Evolutionary conservation across 2,797 vertebrate genomes (phyloP).

Genomic region (Psittacula echo): DNA sequence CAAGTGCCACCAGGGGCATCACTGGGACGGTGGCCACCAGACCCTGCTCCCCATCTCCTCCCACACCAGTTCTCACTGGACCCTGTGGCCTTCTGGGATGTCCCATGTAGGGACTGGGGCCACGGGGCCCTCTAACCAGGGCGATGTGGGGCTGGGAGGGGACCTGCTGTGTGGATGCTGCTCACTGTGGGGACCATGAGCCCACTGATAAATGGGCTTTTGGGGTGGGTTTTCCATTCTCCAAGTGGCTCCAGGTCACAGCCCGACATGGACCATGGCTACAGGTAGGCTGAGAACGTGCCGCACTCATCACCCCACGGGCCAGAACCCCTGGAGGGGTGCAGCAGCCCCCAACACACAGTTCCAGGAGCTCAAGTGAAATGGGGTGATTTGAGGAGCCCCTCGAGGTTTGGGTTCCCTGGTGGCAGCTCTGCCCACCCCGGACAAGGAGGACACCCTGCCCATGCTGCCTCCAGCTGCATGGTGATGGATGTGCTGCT

Average conservation of each 20-base stretch:
- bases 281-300: background rate
- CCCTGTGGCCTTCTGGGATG: background rate
- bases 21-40: rapidly evolving
- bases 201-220: background rate
- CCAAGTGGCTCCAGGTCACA: background rate
- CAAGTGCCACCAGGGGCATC: background rate
- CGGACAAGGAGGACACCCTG: rapidly evolving
- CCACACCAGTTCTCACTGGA: background rate
- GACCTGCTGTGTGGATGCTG: background rate
- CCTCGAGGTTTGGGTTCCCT: rapidly evolving
- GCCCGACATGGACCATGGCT: background rate
- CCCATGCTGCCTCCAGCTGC: background rate
- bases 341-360: background rate
- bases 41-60: background rate
- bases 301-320: background rate
- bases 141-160: background rate
- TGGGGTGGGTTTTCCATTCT: background rate
- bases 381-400: background rate
- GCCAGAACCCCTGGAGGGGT: background rate
- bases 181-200: rapidly evolving
- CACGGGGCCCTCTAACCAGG: background rate
- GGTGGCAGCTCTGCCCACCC: background rate
- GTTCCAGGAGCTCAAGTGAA: background rate
- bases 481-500: background rate
- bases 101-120: background rate